Base-by-base conservation (phyloP, 2,113 vertebrate genomes). In the Ariopsis seemanni region DNA sequence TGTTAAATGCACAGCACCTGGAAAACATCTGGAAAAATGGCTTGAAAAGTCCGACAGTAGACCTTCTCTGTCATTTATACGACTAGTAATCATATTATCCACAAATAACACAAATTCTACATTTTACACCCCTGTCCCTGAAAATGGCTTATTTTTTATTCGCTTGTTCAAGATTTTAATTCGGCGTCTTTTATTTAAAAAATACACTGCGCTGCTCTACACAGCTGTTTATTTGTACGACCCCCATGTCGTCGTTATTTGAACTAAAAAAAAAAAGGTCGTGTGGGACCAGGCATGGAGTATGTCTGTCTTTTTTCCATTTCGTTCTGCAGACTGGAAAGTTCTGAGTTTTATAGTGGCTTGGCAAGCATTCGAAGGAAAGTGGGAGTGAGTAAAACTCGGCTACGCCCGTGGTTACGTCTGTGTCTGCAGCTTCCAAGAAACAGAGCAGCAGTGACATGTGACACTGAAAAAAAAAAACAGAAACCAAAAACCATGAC, bases 401-500 rank as follows among this genome's bases (percentile, higher is more conserved):
- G 48, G 89, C 86, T 89, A 91, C 88, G 86, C 91, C 90, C 87
- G 88, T 92, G 90, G 90, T 92, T 91, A 85, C 89, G 91, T 91
- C 91, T 92, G 90, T 86, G 86, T 77, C 71, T 62, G 86, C 42
- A 88, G 88, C 89, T 86, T 91, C 85, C 89, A 90, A 91, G n/a
- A 9, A 88, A 72, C 83, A 67, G 84, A 89, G 86, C 87, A 86
- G 91, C 88, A 72, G 91, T 89, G 91, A 90, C 91, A 91, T 82
- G 89, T 93, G 91, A 93, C 90, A 57, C 9, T 42, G 55, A 57
- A 34, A 25, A 74, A 92, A 91, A 84, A 84, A 85, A 77, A 87
- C 74, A 84, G 80, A 58, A 58, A 72, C 55, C 52, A 69, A 10
- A 53, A 12, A 71, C 20, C 42, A 50, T 77, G 14, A 34, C 0